Evolutionary conservation across 2,113 vertebrate species (phyloP), one percentile per base, ranked within the genome.

Genomic region (Podiceps cristatus): DNA sequence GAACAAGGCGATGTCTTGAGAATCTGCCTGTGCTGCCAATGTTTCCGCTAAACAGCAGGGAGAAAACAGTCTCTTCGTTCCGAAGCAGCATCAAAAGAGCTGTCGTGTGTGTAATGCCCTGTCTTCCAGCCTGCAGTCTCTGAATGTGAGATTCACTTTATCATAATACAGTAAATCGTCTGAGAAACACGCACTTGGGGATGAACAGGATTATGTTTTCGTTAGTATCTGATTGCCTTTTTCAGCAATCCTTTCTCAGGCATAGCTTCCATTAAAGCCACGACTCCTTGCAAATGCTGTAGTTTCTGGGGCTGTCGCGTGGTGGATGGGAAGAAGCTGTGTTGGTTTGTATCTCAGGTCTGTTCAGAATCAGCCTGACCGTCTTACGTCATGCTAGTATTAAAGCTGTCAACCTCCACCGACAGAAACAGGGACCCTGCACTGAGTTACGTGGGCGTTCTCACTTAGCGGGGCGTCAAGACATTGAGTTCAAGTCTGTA

Each of bases 21-120:
- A 92, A 72, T 53, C 56, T 79, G 69, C 66, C 28, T 49, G 40
- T 33, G 83, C 86, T 95, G 86, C 73, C 73, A 53, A 1, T 5
- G 22, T 82, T 96, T 53, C 33, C 49, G 72, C 68, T 68, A 49
- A 81, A 35, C 58, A 77, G 69, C 19, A 23, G 50, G 68, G 73
- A 93, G 76, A 73, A 52, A 84, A 75, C 68, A 64, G 28, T 6
- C 37, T 79, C 80, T 77, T 89, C 5, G 0, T 88, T 68, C 86
- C 11, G 40, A 81, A 87, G 88, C 66, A 73, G 73, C 80, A 55
- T 95, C 89, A 73, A n/a, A 92, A 81, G 94, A 90, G 86, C 94
- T 81, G 83, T 45, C 1, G 1, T 37, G 80, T 91, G 76, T 91
- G 60, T 69, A 71, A 55, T 82, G 88, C 74, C 73, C 80, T 67